Percentiles rank a stretch among this genome's conserved stretches.
Conservation (phyloP, 2,797 vertebrate species). For the Hozukius guyotensis region DNA sequence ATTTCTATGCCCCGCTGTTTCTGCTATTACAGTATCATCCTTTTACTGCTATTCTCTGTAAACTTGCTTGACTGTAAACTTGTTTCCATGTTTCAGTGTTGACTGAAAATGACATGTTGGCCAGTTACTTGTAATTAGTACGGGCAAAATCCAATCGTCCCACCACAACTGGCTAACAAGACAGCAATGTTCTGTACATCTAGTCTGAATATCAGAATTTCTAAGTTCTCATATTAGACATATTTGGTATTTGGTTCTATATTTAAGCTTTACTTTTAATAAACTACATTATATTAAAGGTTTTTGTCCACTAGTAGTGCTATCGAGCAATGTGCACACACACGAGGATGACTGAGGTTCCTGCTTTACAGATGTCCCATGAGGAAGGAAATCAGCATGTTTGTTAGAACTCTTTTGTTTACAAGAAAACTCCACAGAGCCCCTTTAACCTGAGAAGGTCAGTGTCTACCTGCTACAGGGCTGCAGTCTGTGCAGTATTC, state of each 20-base stretch:
- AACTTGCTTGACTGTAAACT: no score
- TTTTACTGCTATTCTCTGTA: neutral
- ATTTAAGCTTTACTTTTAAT: no score
- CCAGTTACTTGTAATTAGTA: no score
- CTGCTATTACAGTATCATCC: neutral
- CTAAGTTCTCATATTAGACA: no score
- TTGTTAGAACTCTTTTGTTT: neutral
- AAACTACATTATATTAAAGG: neutral
- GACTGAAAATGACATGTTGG: no score
- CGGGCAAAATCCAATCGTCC: no score
- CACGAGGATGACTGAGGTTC: neutral
- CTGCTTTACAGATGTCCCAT: neutral
- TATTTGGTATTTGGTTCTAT: no score
- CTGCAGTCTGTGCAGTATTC: neutral
- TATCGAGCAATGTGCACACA: neutral
- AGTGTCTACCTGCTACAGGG: neutral
- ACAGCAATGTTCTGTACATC: no score
- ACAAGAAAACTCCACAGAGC: neutral
- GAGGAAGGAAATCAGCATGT: neutral
- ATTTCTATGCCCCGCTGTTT: neutral
- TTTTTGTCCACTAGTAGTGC: neutral
- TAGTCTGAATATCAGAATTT: no score
- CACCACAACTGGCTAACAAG: neutral
- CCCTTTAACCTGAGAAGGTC: neutral
- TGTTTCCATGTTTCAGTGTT: no score